Evolutionary conservation across 2,113 vertebrate species (phyloP).

Genomic region (Esox niger): DNA sequence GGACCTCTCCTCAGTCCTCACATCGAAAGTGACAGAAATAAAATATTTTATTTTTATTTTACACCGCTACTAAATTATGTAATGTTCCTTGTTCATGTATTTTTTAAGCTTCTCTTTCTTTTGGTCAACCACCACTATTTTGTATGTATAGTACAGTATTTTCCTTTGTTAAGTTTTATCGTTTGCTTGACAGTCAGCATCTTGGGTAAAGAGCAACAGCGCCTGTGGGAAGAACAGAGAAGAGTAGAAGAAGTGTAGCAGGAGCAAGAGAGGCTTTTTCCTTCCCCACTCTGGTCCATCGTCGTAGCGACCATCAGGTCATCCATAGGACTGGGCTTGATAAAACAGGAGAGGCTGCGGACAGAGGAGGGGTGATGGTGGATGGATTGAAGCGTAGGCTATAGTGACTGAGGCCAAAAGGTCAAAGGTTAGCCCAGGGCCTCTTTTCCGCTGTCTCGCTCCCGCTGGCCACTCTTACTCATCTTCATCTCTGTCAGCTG

Average conservation of each 20-base stretch:
- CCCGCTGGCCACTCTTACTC: slow-evolving; percentile 78
- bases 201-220: slow-evolving; percentile 56
- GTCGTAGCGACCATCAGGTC: too few species aligned
- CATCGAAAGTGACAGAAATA: slow-evolving; percentile 22
- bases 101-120: slow-evolving; percentile 43
- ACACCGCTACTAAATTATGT: slow-evolving; percentile 47
- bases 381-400: not conserved
- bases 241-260: slow-evolving; percentile 14
- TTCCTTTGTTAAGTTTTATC: slow-evolving; percentile 34
- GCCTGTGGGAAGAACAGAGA: slow-evolving; percentile 52
- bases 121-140: slow-evolving; percentile 45
- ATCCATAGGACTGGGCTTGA: not conserved
- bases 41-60: slow-evolving; percentile 36
- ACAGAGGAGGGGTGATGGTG: not conserved
- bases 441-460: slow-evolving; percentile 77
- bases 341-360: slow-evolving; percentile 18
- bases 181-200: slow-evolving; percentile 39
- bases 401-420: slow-evolving; percentile 12
- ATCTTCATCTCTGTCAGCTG: slow-evolving; percentile 95
- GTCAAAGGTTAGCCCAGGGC: slow-evolving; percentile 66
- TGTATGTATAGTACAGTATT: slow-evolving; percentile 55
- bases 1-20: slow-evolving; percentile 38
- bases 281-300: too few species aligned
- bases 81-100: slow-evolving; percentile 36
- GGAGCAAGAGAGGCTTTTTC: slow-evolving; percentile 1